Evolutionary conservation across 2,113 vertebrate species (phyloP).

Genomic region (Sialia sialis): DNA sequence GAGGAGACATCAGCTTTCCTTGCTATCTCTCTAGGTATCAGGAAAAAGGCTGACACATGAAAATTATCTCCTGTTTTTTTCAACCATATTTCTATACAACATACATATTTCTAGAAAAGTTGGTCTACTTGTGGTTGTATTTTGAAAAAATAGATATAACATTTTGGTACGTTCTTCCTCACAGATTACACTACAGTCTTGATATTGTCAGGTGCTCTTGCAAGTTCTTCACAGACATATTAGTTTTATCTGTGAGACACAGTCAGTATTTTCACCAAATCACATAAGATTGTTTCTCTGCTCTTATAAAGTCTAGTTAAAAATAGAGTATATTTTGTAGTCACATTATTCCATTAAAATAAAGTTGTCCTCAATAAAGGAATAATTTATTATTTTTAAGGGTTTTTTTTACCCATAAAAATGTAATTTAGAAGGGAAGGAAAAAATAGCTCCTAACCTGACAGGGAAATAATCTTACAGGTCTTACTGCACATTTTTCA

Average conservation of each 20-base stretch:
- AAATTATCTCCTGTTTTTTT: not conserved
- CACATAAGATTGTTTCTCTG: not conserved
- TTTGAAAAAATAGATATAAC: not conserved
- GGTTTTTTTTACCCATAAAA: not conserved
- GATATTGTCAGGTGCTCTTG: not conserved
- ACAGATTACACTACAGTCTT: not conserved
- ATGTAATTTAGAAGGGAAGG: not conserved
- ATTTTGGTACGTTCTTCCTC: not conserved
- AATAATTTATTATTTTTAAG: not conserved
- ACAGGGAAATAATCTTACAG: not conserved
- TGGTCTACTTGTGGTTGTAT: not conserved
- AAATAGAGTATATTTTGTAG: not conserved
- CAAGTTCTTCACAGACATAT: not conserved
- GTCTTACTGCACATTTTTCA: not conserved
- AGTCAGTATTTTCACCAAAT: not conserved
- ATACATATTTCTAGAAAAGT: not conserved
- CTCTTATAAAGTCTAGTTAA: not conserved
- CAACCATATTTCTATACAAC: not conserved
- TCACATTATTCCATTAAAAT: not conserved
- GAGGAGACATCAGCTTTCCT: not conserved
- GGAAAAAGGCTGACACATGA: not conserved
- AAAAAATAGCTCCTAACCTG: not conserved
- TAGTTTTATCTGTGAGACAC: not conserved
- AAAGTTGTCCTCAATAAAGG: fast-evolving
- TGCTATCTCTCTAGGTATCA: not conserved